Percentiles rank a stretch among this genome's conserved stretches.
phyloP scores from a whole-genome alignment of 2,797 vertebrate species.

The Anabacerthia variegaticeps region DNA sequence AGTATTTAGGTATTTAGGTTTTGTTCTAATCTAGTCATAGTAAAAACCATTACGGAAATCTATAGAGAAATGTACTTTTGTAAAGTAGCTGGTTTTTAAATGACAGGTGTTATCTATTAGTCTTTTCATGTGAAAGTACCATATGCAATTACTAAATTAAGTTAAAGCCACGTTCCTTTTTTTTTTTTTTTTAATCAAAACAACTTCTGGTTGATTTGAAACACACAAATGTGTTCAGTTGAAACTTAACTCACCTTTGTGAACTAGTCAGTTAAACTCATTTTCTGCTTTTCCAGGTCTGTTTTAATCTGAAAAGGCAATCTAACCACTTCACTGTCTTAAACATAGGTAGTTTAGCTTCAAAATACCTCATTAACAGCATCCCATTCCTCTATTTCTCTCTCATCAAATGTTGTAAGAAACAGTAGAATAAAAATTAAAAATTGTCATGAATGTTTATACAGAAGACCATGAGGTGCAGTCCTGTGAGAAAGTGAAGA shows the following conservation, averaged over 20 bases:
- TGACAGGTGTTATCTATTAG: constrained; percentile 39
- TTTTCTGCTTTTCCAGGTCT: background rate
- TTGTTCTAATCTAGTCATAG: constrained; percentile 5
- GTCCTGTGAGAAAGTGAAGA: background rate
- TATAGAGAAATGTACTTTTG: constrained; percentile 15
- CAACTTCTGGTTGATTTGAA: background rate
- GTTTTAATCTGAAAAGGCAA: background rate
- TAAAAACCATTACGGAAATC: constrained; percentile 52
- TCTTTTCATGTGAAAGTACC: constrained; percentile 32
- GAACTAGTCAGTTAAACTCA: background rate
- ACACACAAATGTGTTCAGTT: background rate
- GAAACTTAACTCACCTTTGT: background rate
- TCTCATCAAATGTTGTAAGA: background rate
- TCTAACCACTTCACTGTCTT: background rate
- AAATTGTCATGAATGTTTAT: background rate
- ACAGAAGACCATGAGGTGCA: background rate
- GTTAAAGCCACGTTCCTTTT: background rate
- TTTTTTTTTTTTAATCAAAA: background rate
- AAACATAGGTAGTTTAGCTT: background rate
- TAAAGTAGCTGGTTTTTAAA: constrained; percentile 22
- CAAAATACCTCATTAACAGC: background rate
- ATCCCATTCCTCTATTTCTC: background rate
- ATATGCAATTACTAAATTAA: constrained; percentile 22
- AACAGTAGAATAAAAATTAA: background rate
- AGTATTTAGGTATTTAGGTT: constrained; percentile 30